A percentile compares a stretch with the other conserved stretches of the same genome.
Evolutionary conservation across 2,797 vertebrate genomes (phyloP).

Genomic region (Darevskia nairensis): DNA sequence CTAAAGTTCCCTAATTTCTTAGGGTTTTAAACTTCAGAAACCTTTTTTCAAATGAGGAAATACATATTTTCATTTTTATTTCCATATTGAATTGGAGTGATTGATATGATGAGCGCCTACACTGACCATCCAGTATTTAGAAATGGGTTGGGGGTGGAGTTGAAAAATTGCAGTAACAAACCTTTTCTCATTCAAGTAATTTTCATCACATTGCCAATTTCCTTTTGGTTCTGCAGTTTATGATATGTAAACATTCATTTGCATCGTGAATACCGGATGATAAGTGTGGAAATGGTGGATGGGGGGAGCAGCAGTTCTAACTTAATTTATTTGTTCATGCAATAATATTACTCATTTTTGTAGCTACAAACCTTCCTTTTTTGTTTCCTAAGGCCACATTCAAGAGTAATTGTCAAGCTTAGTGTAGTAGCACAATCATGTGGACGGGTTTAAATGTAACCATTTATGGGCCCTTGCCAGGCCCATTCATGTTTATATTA

Average conservation of each 20-base stretch:
- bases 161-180: background rate
- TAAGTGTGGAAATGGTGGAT: background rate
- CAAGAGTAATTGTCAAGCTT: conserved; percentile 47
- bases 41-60: background rate
- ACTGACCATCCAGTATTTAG: conserved; percentile 15
- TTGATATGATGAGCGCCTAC: fast-evolving
- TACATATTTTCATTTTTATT: conserved; percentile 38
- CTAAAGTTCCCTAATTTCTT: no score
- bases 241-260: background rate
- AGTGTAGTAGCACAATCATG: conserved; percentile 47
- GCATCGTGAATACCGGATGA: conserved; percentile 34
- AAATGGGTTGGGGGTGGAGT: background rate
- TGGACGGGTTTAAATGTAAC: conserved; percentile 33
- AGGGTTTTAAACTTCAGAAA: no score
- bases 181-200: background rate
- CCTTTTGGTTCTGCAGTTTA: conserved; percentile 30
- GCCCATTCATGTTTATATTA: conserved; percentile 28
- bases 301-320: background rate
- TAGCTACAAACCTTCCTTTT: conserved; percentile 27
- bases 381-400: conserved; percentile 3
- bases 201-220: conserved; percentile 6
- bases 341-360: conserved; percentile 29
- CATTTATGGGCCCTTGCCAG: conserved; percentile 31
- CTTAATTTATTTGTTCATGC: conserved; percentile 38
- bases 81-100: background rate